Conservation (phyloP, 2,113 vertebrate genomes). For the Piaya cayana region DNA sequence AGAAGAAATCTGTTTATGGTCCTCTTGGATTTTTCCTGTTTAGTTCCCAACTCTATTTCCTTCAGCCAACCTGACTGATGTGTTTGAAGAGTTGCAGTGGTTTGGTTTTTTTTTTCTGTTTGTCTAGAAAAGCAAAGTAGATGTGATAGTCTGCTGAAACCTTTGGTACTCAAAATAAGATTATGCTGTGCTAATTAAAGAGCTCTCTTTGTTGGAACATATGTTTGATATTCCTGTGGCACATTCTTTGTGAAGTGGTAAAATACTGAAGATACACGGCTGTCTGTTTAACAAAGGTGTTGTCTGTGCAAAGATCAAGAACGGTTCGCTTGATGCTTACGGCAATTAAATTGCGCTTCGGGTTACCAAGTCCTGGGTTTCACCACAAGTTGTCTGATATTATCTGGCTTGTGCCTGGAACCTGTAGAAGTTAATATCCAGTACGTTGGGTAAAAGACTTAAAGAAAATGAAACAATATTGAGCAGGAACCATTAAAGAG, state of each 20-base stretch:
- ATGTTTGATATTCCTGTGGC: neutral
- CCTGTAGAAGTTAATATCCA: neutral
- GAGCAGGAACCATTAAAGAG: neutral
- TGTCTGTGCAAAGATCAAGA: conserved; percentile 41
- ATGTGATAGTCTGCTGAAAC: conserved; percentile 28
- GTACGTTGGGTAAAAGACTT: neutral
- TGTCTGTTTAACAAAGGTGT: conserved; percentile 26
- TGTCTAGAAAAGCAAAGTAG: neutral
- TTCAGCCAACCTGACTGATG: neutral
- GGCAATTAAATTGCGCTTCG: conserved; percentile 13
- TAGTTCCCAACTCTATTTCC: neutral
- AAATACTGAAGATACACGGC: neutral
- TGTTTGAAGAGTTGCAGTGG: neutral
- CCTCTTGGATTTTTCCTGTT: neutral
- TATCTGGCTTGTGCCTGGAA: neutral
- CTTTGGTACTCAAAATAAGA: neutral
- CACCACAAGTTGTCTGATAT: neutral
- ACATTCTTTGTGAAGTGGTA: neutral
- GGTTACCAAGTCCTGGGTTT: conserved; percentile 21
- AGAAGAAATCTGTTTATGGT: neutral
- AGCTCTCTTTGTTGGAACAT: conserved; percentile 5
- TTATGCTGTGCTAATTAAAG: neutral
- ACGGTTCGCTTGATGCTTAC: neutral
- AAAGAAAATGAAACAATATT: neutral
- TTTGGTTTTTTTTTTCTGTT: neutral